Evolutionary conservation across 2,888 invertebrate genomes (phyloP).

Genomic region (Oxycera nigricornis): DNA sequence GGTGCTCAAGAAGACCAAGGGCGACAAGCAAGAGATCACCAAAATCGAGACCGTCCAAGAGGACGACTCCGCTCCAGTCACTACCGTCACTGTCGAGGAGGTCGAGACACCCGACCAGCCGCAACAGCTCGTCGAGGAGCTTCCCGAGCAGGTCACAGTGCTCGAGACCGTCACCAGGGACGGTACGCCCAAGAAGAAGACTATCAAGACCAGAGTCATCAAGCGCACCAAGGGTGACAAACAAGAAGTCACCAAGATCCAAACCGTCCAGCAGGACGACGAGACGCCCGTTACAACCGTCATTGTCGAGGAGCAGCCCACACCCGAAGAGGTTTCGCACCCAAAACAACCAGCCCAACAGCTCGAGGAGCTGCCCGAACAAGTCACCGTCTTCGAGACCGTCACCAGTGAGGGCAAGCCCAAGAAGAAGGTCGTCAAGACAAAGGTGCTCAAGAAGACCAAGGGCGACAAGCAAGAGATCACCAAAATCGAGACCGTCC

Average conservation of each 20-base stretch:
- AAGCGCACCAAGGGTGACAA: conserved; percentile 50
- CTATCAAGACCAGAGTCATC: conserved; percentile 49
- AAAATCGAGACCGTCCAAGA: conserved; percentile 59
- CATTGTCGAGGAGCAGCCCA: conserved; percentile 43
- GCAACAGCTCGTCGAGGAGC: conserved; percentile 45
- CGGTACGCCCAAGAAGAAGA: conserved; percentile 52
- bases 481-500: conserved; percentile 53
- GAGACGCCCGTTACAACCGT: conserved; percentile 56
- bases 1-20: conserved; percentile 58
- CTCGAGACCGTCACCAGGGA: conserved; percentile 52
- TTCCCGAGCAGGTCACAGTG: conserved; percentile 50
- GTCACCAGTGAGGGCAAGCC: conserved; percentile 55
- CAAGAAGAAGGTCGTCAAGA: conserved; percentile 54
- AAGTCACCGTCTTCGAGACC: conserved; percentile 52
- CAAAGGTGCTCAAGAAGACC: conserved; percentile 58
- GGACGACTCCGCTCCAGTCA: conserved; percentile 56
- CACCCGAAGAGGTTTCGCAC: conserved; percentile 40
- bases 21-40: conserved; percentile 59
- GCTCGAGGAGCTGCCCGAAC: conserved; percentile 56
- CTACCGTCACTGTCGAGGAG: conserved; percentile 51
- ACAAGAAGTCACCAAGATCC: conserved; percentile 55
- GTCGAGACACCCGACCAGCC: not conserved
- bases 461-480: conserved; percentile 55
- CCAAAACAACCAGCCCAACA: conserved; percentile 44
- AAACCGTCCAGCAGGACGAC: conserved; percentile 57